phyloP scores from a whole-genome alignment of 2,113 vertebrate genomes.

The Ursus arctos region DNA sequence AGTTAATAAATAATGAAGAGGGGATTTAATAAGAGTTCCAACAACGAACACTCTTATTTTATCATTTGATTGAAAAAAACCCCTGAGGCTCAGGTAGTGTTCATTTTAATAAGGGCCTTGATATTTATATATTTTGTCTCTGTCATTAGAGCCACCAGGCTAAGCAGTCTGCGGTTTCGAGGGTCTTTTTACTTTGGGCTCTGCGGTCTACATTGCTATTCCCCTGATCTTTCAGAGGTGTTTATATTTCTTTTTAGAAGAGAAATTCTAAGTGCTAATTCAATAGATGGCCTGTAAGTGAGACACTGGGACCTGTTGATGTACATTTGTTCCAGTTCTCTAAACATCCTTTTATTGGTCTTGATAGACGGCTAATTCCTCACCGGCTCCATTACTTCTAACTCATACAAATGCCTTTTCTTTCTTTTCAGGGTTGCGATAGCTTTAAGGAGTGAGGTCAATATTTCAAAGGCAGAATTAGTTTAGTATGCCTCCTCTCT shows the following conservation, averaged over 20 bases:
- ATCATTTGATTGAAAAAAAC: not conserved
- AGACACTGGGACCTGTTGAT: slow-evolving; percentile 10
- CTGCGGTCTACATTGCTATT: not conserved
- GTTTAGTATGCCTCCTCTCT: slow-evolving; percentile 56
- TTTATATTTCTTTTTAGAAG: slow-evolving; percentile 5
- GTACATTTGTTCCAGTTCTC: slow-evolving; percentile 47
- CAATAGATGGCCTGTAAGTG: not conserved
- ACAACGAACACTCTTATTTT: not conserved
- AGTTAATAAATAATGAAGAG: not conserved
- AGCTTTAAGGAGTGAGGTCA: slow-evolving; percentile 64
- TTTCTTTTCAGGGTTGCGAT: slow-evolving; percentile 26
- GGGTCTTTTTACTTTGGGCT: not conserved
- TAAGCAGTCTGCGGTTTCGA: not conserved
- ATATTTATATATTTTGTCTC: not conserved
- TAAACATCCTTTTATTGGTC: slow-evolving; percentile 40
- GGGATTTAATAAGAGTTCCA: not conserved
- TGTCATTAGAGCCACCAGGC: not conserved
- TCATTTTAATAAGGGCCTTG: slow-evolving; percentile 27
- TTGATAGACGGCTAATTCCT: slow-evolving; percentile 57
- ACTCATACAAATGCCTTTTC: slow-evolving; percentile 30
- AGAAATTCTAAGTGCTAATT: slow-evolving; percentile 34
- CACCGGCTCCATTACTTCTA: slow-evolving; percentile 52
- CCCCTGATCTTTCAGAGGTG: slow-evolving; percentile 5
- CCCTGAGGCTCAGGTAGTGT: not conserved
- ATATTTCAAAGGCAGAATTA: slow-evolving; percentile 66